Percentiles rank a stretch among this genome's conserved stretches.
Evolutionary conservation across 2,797 vertebrate species (phyloP).

Genomic region (Anniella stebbinsi): DNA sequence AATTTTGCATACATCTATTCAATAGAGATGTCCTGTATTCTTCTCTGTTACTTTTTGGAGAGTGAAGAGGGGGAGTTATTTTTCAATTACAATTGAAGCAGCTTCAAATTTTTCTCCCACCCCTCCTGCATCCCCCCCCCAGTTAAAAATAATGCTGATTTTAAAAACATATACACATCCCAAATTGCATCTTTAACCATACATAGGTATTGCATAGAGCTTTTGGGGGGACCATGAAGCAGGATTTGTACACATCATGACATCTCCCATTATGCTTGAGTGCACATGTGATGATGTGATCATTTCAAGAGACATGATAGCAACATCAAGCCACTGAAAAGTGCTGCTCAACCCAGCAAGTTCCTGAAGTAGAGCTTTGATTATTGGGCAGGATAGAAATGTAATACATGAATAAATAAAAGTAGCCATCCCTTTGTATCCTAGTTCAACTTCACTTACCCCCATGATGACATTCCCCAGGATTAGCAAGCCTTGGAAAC

Average conservation of each 20-base stretch:
- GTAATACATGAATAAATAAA: no score
- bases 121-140: background rate
- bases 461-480: constrained; percentile 82
- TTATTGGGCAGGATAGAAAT: no score
- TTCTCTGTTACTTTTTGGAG: background rate
- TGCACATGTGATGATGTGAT: background rate
- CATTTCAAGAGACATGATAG: background rate
- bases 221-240: background rate
- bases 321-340: background rate
- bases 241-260: background rate
- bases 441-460: constrained; percentile 76
- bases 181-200: background rate
- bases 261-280: background rate
- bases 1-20: background rate
- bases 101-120: background rate
- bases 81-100: background rate
- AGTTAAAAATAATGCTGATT: background rate
- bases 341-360: background rate
- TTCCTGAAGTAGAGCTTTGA: constrained; percentile 20
- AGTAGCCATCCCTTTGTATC: background rate
- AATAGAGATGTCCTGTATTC: background rate
- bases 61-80: background rate
- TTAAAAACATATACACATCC: background rate
- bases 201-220: background rate
- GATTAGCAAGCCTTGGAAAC: constrained; percentile 81